Base-by-base conservation (phyloP, 2,888 invertebrate species). In the Antheraea yamamai region DNA sequence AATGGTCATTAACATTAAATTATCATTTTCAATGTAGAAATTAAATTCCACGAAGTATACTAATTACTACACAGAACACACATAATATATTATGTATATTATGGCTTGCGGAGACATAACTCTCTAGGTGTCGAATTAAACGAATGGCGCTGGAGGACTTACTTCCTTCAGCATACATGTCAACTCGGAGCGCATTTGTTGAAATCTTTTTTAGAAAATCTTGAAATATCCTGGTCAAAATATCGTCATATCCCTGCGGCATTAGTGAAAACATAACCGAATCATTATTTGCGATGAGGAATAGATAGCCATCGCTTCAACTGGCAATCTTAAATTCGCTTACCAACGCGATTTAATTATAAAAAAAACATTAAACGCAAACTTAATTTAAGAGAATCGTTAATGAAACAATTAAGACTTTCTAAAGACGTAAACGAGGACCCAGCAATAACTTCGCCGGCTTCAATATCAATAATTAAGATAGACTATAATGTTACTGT, bases 361-460 rank as follows among this genome's bases (percentile, higher is more conserved):
- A 58, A 58, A 58, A 58, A 58, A n/a, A 47, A 39, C 58, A 58
- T 58, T 23, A 61, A 61, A 61, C 61, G 10, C n/a, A 23, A 61
- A 61, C 61, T 61, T 61, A 0, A 61, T 10, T 23, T 14, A 2
- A 4, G 35, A 68, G 26, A 18, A 68, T 18, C 68, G 68, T 68
- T 68, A 30, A 30, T 30, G 30, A 35, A 18, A 68, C 68, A 68
- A 68, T 68, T 35, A 68, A 30, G 30, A 35, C 68, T 68, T 68
- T 68, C 35, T 68, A 68, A 68, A 30, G 68, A 68, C 35, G 35
- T 30, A 68, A 68, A 68, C 30, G 35, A 30, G 20, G 30, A 68
- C 35, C 68, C 35, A 68, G 30, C 68, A 20, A 35, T 68, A 68
- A 68, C 14, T 68, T 16, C 30, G 68, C 18, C 16, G 68, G 35